Conservation (phyloP, 2,797 vertebrate species). For the Tarsius wallacei region DNA sequence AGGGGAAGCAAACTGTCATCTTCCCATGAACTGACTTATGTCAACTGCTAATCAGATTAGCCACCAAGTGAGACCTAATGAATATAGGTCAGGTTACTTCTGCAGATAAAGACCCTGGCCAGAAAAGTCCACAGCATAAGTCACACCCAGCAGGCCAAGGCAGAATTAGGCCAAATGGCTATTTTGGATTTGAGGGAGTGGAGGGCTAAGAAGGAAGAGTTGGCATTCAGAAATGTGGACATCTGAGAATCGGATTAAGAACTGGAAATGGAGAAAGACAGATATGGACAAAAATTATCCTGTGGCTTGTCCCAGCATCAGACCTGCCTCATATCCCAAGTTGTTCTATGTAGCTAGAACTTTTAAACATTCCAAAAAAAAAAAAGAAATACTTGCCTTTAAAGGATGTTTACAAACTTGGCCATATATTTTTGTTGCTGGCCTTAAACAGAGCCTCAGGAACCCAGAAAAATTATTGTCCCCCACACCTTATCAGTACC, state of each 20-base stretch:
- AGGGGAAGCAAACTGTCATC: background rate
- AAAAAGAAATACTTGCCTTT: background rate
- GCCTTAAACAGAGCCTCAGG: background rate
- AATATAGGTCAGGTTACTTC: background rate
- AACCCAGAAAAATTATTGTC: background rate
- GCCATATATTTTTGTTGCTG: background rate
- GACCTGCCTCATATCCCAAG: background rate
- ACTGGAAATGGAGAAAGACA: background rate
- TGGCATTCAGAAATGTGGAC: background rate
- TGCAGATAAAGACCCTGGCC: background rate
- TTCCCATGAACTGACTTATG: background rate
- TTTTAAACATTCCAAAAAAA: background rate
- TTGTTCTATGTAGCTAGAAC: background rate
- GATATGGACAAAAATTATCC: slow-evolving; percentile 5
- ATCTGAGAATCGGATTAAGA: slow-evolving; percentile 39
- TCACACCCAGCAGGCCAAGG: background rate
- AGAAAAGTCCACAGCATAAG: background rate
- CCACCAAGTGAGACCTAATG: background rate
- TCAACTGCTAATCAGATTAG: background rate
- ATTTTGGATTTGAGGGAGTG: background rate
- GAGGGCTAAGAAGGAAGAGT: background rate
- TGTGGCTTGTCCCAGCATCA: background rate
- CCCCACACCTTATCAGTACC: background rate
- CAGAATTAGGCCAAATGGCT: background rate
- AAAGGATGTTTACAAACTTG: background rate